phyloP scores from a whole-genome alignment of 2,888 invertebrate genomes.

The Zygogramma bicolorata region DNA sequence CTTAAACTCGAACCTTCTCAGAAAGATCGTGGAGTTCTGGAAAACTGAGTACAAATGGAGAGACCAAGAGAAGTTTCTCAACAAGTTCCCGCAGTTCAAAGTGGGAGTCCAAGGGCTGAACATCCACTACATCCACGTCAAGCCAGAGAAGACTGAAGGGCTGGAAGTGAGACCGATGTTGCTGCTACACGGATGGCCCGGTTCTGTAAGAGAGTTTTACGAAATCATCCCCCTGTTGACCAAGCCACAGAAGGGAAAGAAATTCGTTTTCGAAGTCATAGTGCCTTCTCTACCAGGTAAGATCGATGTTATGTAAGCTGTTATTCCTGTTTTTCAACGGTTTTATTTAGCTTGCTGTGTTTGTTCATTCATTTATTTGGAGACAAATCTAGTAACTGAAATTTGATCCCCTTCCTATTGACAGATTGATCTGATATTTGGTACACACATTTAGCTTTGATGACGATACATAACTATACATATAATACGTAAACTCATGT shows the following conservation, averaged over 20 bases:
- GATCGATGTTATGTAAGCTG: no score
- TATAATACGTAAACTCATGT: no score
- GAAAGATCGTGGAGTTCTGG: conserved; percentile 83
- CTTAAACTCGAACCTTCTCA: conserved; percentile 78
- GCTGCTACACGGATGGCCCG: conserved; percentile 91
- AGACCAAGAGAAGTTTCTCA: conserved; percentile 74
- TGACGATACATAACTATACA: no score
- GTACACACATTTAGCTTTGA: no score
- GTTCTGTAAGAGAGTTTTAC: conserved; percentile 87
- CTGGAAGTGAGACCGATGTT: conserved; percentile 74
- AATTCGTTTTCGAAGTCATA: conserved; percentile 76
- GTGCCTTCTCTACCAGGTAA: conserved; percentile 70
- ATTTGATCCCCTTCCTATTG: no score
- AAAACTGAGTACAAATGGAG: conserved; percentile 78
- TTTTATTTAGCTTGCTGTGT: no score
- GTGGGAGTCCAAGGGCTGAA: conserved; percentile 79
- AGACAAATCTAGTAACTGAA: no score
- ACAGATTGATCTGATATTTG: no score
- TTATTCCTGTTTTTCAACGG: no score
- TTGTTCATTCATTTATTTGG: no score
- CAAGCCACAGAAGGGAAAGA: conserved; percentile 64
- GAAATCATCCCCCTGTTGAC: conserved; percentile 79
- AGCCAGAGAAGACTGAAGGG: conserved; percentile 65
- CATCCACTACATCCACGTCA: conserved; percentile 70
- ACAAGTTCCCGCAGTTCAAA: conserved; percentile 76